These are phyloP conservation scores for Dioctria linearis DNA, from an alignment of 2,888 invertebrate species.

Conservation along the genomic window DNA sequence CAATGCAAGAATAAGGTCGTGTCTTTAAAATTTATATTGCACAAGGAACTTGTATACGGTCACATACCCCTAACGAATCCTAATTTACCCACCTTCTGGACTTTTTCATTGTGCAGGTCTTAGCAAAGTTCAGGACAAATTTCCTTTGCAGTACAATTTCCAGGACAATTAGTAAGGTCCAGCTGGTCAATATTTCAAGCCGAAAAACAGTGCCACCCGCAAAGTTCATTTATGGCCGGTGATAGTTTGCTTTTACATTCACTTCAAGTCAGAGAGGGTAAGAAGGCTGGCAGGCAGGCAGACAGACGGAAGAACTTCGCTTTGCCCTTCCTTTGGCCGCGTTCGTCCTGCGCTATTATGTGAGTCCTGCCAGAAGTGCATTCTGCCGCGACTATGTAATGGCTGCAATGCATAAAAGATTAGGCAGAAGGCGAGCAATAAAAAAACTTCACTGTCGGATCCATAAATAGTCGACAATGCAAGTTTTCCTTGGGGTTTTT, in stretches of 20 bases:
- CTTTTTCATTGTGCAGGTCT: neutral
- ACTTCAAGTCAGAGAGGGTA: conserved; percentile 13
- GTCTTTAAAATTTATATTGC: too few relatives aligned
- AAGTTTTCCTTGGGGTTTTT: conserved; percentile 36
- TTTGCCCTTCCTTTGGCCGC: neutral
- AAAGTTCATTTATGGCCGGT: conserved; percentile 47
- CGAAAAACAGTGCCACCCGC: conserved; percentile 47
- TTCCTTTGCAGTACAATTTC: conserved; percentile 47
- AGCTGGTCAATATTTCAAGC: conserved; percentile 51
- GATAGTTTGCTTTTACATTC: conserved; percentile 24
- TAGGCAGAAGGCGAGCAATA: conserved; percentile 51
- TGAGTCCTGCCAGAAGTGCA: conserved; percentile 19
- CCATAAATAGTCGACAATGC: conserved; percentile 50
- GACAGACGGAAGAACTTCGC: neutral
- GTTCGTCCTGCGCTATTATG: neutral
- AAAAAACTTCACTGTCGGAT: conserved; percentile 49
- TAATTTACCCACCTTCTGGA: too few relatives aligned
- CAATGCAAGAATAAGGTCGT: too few relatives aligned
- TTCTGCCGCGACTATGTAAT: conserved; percentile 48
- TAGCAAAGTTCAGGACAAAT: conserved; percentile 38
- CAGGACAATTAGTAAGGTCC: conserved; percentile 53
- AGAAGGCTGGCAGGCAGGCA: neutral
- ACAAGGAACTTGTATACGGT: too few relatives aligned
- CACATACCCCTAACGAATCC: too few relatives aligned
- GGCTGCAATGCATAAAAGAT: conserved; percentile 53